Percentiles rank a stretch among this genome's conserved stretches.
These are phyloP conservation scores for Nasua narica DNA, from an alignment of 2,797 vertebrate species.

Conservation along the genomic window DNA sequence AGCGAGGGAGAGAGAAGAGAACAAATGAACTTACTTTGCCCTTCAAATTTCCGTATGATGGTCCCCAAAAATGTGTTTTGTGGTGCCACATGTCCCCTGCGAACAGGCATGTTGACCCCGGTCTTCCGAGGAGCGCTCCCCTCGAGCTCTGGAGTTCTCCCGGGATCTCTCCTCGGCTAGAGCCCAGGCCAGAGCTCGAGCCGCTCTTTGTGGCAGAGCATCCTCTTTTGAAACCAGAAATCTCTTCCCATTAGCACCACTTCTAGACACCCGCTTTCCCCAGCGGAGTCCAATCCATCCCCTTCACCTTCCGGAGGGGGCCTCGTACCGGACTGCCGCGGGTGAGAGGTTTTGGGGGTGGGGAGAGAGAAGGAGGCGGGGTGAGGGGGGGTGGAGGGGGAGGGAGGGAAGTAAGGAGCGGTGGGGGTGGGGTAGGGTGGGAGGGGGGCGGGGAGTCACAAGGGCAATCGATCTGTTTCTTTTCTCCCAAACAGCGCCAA, in stretches of 20 bases:
- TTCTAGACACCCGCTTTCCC: constrained; percentile 76
- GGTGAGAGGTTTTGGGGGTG: constrained; percentile 74
- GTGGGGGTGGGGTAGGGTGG: not conserved
- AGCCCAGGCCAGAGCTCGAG: constrained; percentile 82
- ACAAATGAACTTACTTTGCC: constrained; percentile 93
- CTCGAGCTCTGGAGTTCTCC: constrained; percentile 82
- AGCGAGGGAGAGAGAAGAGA: constrained; percentile 73
- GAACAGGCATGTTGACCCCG: constrained; percentile 94
- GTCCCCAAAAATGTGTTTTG: constrained; percentile 98
- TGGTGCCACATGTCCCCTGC: constrained; percentile 99
- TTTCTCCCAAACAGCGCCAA: constrained; percentile 89
- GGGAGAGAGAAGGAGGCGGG: constrained; percentile 70
- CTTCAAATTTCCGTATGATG: constrained; percentile 99
- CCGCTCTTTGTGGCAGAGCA: constrained; percentile 84
- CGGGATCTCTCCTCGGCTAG: constrained; percentile 87
- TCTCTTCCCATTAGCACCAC: constrained; percentile 86
- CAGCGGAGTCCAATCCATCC: constrained; percentile 77
- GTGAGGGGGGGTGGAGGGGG: constrained; percentile 61
- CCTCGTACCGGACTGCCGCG: constrained; percentile 78
- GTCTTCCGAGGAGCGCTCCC: constrained; percentile 79
- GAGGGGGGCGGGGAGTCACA: constrained; percentile 74
- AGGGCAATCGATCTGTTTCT: constrained; percentile 82
- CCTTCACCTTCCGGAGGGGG: constrained; percentile 75
- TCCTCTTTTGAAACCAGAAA: constrained; percentile 83
- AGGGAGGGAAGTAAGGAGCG: constrained; percentile 18